Evolutionary conservation across 2,113 vertebrate species (phyloP).

Genomic region (Pelvicachromis taeniatus): DNA sequence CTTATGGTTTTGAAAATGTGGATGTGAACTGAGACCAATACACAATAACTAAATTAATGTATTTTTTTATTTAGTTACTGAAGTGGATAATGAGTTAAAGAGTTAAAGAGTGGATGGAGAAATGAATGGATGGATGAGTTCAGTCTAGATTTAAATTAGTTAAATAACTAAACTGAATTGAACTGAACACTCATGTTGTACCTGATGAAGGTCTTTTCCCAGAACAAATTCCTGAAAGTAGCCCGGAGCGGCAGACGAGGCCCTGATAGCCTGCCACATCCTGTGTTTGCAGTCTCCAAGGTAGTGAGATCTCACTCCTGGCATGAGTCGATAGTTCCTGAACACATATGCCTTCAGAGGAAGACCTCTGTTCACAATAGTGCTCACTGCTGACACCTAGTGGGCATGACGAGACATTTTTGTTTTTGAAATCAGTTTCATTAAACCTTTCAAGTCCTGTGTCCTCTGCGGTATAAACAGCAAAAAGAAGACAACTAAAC

Average conservation of each 20-base stretch:
- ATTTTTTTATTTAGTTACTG: neutral
- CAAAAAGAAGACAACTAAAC: neutral
- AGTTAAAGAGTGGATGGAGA: neutral
- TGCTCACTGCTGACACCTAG: slow-evolving; percentile 94
- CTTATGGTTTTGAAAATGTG: neutral
- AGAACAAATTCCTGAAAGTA: slow-evolving; percentile 94
- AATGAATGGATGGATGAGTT: neutral
- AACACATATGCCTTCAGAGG: slow-evolving; percentile 92
- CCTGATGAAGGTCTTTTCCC: slow-evolving; percentile 93
- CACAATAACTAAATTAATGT: neutral
- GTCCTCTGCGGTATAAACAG: neutral
- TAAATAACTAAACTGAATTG: neutral
- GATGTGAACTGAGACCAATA: neutral
- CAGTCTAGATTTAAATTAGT: neutral
- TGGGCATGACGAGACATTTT: neutral
- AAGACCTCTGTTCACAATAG: slow-evolving; percentile 88
- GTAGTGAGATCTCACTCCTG: slow-evolving; percentile 90
- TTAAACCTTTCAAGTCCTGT: neutral
- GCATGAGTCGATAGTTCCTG: slow-evolving; percentile 92
- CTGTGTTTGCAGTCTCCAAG: slow-evolving; percentile 91
- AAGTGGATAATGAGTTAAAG: neutral
- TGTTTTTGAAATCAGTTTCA: neutral
- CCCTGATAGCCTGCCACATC: slow-evolving; percentile 93
- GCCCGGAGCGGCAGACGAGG: slow-evolving; percentile 94
- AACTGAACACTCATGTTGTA: slow-evolving; percentile 35